Base-by-base conservation (phyloP, 2,797 vertebrate species). In the Gambelia wislizenii region DNA sequence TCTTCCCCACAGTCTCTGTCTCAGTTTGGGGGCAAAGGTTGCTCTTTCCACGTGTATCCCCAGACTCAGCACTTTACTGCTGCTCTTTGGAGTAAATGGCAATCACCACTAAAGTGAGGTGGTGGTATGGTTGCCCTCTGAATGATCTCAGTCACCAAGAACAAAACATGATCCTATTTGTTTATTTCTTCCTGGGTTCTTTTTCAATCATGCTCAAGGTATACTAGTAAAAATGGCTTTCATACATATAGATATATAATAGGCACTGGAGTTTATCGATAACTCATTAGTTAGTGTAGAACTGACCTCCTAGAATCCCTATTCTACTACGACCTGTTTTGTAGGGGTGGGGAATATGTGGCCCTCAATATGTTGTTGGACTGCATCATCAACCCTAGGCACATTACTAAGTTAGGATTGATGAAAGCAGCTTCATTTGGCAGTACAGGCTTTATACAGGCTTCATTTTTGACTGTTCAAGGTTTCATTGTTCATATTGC, bases 281-380 rank as follows among this genome's bases (percentile, higher is more conserved):
- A 64, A 49, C n/a, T 69, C 33, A 20, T 87, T 39, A 1, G 82
- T 12, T 39, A 30, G 67, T 83, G 5, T 91, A 91, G 10, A 84
- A 91, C 92, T 33, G 36, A 69, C 93, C 64, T 87, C 22, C 67
- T 47, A 44, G 9, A 36, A 39, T 36, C 93, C 20, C n/a, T 0
- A 36, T 30, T 86, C 44, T 92, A 74, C n/a, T 88, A 0, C 84
- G 10, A 0, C 3, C 56, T 90, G 25, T 30, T 8, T 92, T 93
- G 22, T 80, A 87, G 56, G 85, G 14, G 14, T 54, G 13, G 54
- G 54, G 54, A 54, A 54, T 3, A 54, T 54, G 54, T 54, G 54
- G 54, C 54, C 54, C 14, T 54, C 54, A 54, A 14, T 54, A 14
- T 18, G 14, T 54, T 54, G 13, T 16, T 54, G 54, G 54, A 54